Evolutionary conservation across 2,113 vertebrate genomes (phyloP), one percentile per base, ranked within the genome.

Genomic region (Crotalus helleri): DNA sequence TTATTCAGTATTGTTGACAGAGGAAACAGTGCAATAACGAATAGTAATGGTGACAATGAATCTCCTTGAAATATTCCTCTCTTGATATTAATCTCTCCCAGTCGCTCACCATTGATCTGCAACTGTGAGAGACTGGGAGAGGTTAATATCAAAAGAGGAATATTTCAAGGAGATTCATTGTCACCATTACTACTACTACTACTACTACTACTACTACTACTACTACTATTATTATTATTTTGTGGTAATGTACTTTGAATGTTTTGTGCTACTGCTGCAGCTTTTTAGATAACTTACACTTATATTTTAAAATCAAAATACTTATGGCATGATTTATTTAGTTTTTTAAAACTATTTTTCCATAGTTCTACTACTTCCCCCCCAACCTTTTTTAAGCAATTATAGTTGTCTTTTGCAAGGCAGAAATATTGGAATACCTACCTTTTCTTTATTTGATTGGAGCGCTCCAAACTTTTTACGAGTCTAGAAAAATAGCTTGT

Each of bases 301-400:
- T 13, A 39, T 9, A 81, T 39, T 81, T 81, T 39, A 81, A 81
- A 81, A 19, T 33, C n/a, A 81, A 81, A 21, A 51, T 58, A 46
- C 64, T 85, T 93, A 88, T 23, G 58, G 4, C 88, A 53, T 91
- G 90, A 88, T 64, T 89, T 86, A 93, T 58, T 55, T 21, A 81
- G 64, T 91, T 93, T 91, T 91, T 91, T 91, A 39, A 91, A 74
- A 69, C 91, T 59, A 69, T 81, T 53, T 57, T 90, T 26, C 53
- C 85, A 44, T 51, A 88, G 44, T 91, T 90, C 53, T 91, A 10
- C 7, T n/a, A 11, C 44, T 58, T 26, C 2, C n/a, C 33, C 44
- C 33, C 24, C 33, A 59, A 12, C 26, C 39, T 33, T 90, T 19
- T 85, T 33, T 23, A 21, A 88, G 33, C 26, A 39, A 39, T 93